A percentile compares a stretch with the other conserved stretches of the same genome.
Evolutionary conservation across 1,140 invertebrate species (phyloP).

Genomic region (Drosophila parvula): DNA sequence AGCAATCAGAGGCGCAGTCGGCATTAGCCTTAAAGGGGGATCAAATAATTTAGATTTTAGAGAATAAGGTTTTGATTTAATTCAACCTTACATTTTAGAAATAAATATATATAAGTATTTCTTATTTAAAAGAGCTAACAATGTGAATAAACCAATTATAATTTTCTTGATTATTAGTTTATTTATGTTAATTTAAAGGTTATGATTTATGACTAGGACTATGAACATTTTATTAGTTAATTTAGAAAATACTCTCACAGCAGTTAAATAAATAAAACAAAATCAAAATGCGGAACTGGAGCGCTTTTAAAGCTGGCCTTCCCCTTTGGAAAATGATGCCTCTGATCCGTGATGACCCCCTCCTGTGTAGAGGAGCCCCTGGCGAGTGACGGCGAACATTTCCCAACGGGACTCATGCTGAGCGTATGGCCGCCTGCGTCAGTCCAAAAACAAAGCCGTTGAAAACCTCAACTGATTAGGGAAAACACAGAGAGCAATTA

Average conservation of each 20-base stretch:
- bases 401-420: slow-evolving; percentile 4
- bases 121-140: neutral
- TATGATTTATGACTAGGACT: neutral
- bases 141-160: neutral
- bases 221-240: neutral
- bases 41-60: neutral
- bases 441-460: slow-evolving; percentile 35
- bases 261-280: neutral
- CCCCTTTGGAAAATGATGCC: neutral
- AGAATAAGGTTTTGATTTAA: neutral
- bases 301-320: neutral
- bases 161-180: neutral
- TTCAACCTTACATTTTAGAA: neutral
- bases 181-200: neutral
- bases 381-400: slow-evolving; percentile 3
- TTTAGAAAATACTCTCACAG: neutral
- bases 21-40: neutral
- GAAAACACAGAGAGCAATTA: slow-evolving; percentile 8
- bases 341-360: neutral
- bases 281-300: neutral
- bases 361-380: slow-evolving; percentile 12
- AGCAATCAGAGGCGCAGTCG: slow-evolving; percentile 5
- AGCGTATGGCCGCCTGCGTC: slow-evolving; percentile 26
- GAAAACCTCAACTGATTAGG: slow-evolving; percentile 24
- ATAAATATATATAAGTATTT: neutral